Evolutionary conservation across 2,888 invertebrate species (phyloP).

Genomic region (Adela reaumurella): DNA sequence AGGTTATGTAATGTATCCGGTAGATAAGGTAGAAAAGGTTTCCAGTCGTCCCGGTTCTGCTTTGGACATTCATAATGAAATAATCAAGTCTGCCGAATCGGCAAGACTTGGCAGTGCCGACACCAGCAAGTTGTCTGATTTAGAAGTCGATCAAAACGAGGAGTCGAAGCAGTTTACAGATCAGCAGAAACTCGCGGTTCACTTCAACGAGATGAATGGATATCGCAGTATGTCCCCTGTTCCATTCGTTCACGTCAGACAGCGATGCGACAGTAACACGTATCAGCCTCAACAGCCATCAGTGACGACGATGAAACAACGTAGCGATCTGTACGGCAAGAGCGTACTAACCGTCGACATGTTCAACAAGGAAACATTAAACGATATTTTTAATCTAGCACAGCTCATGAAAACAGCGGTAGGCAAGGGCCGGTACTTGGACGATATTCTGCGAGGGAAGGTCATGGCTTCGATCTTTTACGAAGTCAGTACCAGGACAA

Average conservation of each 20-base stretch:
- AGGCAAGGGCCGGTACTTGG: conserved; percentile 76
- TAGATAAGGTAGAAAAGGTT: conserved; percentile 45
- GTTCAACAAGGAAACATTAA: conserved; percentile 85
- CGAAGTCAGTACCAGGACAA: conserved; percentile 95
- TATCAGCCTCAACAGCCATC: conserved; percentile 40
- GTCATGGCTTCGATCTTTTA: conserved; percentile 96
- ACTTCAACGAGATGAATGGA: conserved; percentile 53
- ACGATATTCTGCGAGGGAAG: conserved; percentile 86
- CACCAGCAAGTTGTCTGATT: conserved; percentile 30
- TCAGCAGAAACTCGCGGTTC: conserved; percentile 42
- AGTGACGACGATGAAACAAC: conserved; percentile 38
- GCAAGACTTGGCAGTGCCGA: no score
- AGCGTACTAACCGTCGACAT: conserved; percentile 82
- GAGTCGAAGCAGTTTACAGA: conserved; percentile 22
- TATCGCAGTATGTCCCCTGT: conserved; percentile 48
- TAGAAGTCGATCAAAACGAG: conserved; percentile 38
- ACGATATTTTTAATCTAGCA: conserved; percentile 92
- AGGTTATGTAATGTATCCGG: conserved; percentile 21
- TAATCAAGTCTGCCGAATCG: conserved; percentile 24
- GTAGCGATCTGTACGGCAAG: conserved; percentile 60
- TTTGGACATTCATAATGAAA: conserved; percentile 42
- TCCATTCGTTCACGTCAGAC: conserved; percentile 35
- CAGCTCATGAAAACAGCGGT: conserved; percentile 81
- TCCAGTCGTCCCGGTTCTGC: conserved; percentile 54
- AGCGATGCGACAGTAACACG: conserved; percentile 57